phyloP scores from a whole-genome alignment of 2,113 vertebrate species.

The Myrmophylax atrothorax region DNA sequence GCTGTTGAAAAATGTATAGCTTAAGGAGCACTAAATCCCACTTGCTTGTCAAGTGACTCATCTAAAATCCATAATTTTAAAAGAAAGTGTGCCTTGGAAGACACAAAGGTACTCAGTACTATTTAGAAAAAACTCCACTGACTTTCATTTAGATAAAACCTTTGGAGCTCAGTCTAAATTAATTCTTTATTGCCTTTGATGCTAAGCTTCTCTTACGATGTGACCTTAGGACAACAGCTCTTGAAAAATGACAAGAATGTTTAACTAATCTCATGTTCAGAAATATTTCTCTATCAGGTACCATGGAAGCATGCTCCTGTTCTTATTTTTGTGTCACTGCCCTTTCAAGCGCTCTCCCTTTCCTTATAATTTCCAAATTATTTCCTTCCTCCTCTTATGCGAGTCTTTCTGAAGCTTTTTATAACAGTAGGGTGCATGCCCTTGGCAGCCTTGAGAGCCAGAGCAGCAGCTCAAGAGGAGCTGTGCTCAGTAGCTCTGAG shows the following conservation, averaged over 20 bases:
- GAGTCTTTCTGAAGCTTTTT: background rate
- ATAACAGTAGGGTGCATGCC: background rate
- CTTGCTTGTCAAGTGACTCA: conserved; percentile 5
- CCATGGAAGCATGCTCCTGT: background rate
- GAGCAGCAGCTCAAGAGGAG: background rate
- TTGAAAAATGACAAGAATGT: background rate
- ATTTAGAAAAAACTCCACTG: rapidly evolving
- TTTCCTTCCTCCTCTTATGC: background rate
- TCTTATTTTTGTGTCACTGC: background rate
- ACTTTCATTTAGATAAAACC: background rate
- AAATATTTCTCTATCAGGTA: background rate
- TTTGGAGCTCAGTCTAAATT: background rate
- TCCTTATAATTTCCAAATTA: background rate
- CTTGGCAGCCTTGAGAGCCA: background rate
- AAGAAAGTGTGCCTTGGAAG: background rate
- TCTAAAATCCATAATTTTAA: background rate
- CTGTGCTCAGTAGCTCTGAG: background rate
- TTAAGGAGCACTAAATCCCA: background rate
- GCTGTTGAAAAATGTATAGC: background rate
- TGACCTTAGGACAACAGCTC: background rate
- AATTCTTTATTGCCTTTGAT: background rate
- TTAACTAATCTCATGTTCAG: background rate
- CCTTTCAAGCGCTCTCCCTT: background rate
- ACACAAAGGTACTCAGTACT: background rate
- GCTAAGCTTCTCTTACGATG: background rate